Conservation (phyloP, 1,140 invertebrate genomes). For the Drosophila athabasca region DNA sequence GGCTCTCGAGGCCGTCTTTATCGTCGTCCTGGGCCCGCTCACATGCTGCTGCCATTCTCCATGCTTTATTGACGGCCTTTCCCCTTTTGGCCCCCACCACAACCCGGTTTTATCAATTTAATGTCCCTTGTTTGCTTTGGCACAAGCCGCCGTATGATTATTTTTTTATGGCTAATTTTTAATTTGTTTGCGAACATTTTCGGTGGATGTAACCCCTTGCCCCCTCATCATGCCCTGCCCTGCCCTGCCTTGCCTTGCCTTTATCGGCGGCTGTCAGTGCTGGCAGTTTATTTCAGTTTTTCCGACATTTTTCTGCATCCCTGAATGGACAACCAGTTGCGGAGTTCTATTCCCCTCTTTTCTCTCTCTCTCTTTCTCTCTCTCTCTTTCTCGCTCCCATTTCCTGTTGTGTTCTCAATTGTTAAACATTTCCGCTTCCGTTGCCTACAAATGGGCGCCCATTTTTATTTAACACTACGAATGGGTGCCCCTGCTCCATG, state of each 20-base stretch:
- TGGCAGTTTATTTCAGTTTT: conserved; percentile 44
- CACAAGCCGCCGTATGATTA: conserved; percentile 71
- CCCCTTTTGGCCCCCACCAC: conserved; percentile 35
- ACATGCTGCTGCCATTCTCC: conserved; percentile 26
- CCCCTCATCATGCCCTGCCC: no score
- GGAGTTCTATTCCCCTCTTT: conserved; percentile 27
- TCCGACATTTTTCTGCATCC: conserved; percentile 8
- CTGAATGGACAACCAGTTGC: conserved; percentile 75
- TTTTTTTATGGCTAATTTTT: conserved; percentile 79
- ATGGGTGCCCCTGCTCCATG: conserved; percentile 7
- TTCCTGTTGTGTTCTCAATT: conserved; percentile 17
- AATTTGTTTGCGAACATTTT: conserved; percentile 76
- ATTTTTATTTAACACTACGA: conserved; percentile 70
- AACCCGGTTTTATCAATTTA: conserved; percentile 56
- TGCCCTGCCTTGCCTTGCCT: not conserved
- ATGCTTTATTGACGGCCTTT: conserved; percentile 41
- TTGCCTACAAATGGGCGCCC: conserved; percentile 51
- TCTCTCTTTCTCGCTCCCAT: not conserved
- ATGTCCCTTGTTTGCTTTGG: conserved; percentile 67
- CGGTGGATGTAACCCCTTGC: not conserved
- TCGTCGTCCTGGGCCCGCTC: conserved; percentile 44
- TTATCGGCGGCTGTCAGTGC: conserved; percentile 59
- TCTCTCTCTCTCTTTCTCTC: not conserved
- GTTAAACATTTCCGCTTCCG: conserved; percentile 63
- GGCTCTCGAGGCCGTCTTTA: conserved; percentile 39